Evolutionary conservation across 2,113 vertebrate species (phyloP).

Genomic region (Oncorhynchus mykiss): DNA sequence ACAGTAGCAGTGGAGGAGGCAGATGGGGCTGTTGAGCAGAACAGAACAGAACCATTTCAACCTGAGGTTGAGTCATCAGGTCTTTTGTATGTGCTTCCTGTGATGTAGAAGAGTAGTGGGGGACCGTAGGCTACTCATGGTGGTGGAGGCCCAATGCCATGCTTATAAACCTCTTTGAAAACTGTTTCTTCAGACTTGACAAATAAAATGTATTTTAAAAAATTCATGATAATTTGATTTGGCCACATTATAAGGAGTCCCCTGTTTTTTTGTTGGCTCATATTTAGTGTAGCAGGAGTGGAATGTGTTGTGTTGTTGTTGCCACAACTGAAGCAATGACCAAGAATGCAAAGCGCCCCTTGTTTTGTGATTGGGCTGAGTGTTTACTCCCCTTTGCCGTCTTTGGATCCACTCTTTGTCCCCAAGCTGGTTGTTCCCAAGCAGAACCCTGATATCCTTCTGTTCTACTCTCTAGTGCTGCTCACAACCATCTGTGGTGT

Average conservation of each 20-base stretch:
- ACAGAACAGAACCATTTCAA: background rate
- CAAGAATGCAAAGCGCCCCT: background rate
- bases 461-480: background rate
- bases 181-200: background rate
- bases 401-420: background rate
- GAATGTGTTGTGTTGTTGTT: background rate
- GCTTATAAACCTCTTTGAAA: background rate
- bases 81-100: constrained; percentile 21
- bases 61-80: background rate
- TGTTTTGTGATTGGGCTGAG: background rate
- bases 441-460: background rate
- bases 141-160: background rate
- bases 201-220: background rate
- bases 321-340: background rate
- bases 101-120: constrained; percentile 17
- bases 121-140: background rate
- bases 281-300: background rate
- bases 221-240: background rate
- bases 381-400: background rate
- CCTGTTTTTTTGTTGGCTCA: background rate
- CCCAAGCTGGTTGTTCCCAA: background rate
- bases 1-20: background rate
- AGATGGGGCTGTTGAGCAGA: background rate
- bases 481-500: background rate
- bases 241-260: background rate